Base-by-base conservation (phyloP, 2,113 vertebrate species). In the Tonatia bakeri region DNA sequence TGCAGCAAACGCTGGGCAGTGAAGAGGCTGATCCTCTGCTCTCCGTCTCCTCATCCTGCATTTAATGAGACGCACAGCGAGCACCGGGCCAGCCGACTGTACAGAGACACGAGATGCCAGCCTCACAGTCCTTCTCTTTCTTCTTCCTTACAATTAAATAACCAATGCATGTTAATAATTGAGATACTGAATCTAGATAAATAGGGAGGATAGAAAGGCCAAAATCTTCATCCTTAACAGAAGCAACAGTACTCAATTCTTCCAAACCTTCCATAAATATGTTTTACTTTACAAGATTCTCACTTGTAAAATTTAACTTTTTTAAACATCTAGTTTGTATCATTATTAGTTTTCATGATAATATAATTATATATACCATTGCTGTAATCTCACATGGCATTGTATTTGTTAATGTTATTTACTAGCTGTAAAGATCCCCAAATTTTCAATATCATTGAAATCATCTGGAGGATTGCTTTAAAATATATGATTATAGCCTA, bases 321-420 rank as follows among this genome's bases (percentile, higher is more conserved):
- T 79, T 40, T 11, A 38, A 79, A 80, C 22, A 45, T 4, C 3
- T 17, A 19, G 20, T 33, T n/a, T 4, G 24, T 61, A 72, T 8
- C 19, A 4, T 43, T 65, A 76, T 45, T 90, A 82, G 1, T 76
- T 80, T 85, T 85, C n/a, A 50, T 80, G 24, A 33, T 1, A 80
- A 65, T 70, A 38, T 24, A 80, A 65, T 88, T 85, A 40, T 82
- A 79, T 31, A 73, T 0, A 72, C 1, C 20, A 43, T 36, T 22
- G 0, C 50, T 36, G n/a, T 70, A 43, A 86, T 38, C n/a, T 7
- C 88, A 59, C 0, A 31, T 40, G 33, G 3, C 7, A 81, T 72
- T 96, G 87, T 56, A 50, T 94, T 86, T 82, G 75, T 94, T 64
- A 80, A 54, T 13, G 45, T 93, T 2, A 26, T 61, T 95, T 93